Percentiles rank a stretch among this genome's conserved stretches.
Conservation (phyloP, 1,140 invertebrate genomes). For the Bombus confusus region DNA sequence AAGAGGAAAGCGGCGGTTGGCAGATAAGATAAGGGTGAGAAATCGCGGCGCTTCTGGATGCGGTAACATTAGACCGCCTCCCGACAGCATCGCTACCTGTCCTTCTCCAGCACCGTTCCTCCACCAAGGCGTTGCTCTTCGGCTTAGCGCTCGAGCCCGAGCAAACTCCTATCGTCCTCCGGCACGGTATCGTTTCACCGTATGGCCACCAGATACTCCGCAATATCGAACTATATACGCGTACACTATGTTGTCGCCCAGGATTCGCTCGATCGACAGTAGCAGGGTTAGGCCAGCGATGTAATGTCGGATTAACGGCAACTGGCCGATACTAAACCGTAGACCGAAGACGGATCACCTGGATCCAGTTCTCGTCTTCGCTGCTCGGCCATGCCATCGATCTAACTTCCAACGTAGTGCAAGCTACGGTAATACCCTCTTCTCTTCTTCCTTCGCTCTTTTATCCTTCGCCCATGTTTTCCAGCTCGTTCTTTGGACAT, state of each 20-base stretch:
- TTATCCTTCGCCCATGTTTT: neutral
- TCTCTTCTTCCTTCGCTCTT: neutral
- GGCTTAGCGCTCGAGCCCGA: conserved; percentile 53
- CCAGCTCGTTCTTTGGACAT: too few species aligned
- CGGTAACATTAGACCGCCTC: conserved; percentile 76
- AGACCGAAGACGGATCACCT: conserved; percentile 52
- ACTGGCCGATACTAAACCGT: conserved; percentile 33
- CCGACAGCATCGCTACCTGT: conserved; percentile 33
- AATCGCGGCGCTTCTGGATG: conserved; percentile 79
- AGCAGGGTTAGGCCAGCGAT: conserved; percentile 40
- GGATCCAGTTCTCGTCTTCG: conserved; percentile 54
- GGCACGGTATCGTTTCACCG: conserved; percentile 55
- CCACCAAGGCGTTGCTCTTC: conserved; percentile 36
- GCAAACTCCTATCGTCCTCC: conserved; percentile 53
- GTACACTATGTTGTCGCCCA: conserved; percentile 26
- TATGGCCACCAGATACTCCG: conserved; percentile 36
- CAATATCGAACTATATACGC: conserved; percentile 32
- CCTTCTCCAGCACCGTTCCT: conserved; percentile 6
- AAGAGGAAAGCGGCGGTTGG: conserved; percentile 39
- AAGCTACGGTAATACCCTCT: neutral
- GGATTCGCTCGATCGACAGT: conserved; percentile 24
- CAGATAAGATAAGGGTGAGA: conserved; percentile 81
- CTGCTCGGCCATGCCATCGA: conserved; percentile 37
- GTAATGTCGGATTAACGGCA: conserved; percentile 65
- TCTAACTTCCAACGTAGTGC: conserved; percentile 33